These are phyloP conservation scores for Tanytarsus gracilentus DNA, from an alignment of 2,888 invertebrate genomes.

Conservation along the genomic window DNA sequence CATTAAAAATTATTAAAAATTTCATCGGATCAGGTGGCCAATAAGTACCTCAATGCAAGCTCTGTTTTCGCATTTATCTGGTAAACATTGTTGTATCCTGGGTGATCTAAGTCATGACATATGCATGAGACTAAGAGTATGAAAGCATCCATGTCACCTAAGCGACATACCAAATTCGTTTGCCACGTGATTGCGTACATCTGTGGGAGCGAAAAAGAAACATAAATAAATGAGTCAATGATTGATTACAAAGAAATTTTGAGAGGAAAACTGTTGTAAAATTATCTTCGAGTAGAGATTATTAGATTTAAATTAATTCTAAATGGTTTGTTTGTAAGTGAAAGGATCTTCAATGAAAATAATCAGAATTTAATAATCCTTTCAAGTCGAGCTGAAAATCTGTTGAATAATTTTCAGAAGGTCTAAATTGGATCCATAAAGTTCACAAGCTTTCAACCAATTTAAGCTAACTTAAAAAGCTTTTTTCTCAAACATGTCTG, in stretches of 20 bases:
- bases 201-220: constrained; percentile 42
- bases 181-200: constrained; percentile 73
- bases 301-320: too few relatives aligned
- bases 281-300: too few relatives aligned
- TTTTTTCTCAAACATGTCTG: too few relatives aligned
- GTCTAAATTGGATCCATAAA: too few relatives aligned
- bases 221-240: background rate
- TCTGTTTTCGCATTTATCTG: constrained; percentile 78
- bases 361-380: too few relatives aligned
- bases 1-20: constrained; percentile 16
- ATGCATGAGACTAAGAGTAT: constrained; percentile 69
- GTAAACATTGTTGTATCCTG: constrained; percentile 69
- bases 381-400: too few relatives aligned
- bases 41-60: constrained; percentile 55
- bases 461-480: too few relatives aligned
- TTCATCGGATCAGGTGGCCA: background rate
- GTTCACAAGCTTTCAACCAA: too few relatives aligned
- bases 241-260: background rate
- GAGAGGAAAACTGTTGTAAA: too few relatives aligned
- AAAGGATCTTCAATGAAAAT: too few relatives aligned
- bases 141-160: constrained; percentile 66
- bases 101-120: constrained; percentile 72
- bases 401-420: too few relatives aligned
- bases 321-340: too few relatives aligned
- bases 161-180: constrained; percentile 57